A percentile compares a stretch with the other conserved stretches of the same genome.
These are phyloP conservation scores for Trinorchestia longiramus DNA, from an alignment of 1,140 invertebrate species.

Conservation along the genomic window DNA sequence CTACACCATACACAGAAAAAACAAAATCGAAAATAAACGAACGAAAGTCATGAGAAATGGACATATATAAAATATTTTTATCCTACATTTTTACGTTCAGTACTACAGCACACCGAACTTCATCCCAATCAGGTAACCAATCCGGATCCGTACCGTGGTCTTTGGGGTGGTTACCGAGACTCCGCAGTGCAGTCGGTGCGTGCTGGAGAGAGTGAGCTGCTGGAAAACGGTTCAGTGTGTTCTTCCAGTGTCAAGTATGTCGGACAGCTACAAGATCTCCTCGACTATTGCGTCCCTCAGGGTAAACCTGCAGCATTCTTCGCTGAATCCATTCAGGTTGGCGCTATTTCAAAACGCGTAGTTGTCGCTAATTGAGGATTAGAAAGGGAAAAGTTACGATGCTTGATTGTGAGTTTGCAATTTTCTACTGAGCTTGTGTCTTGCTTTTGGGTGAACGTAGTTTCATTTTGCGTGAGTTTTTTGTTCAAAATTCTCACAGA, in stretches of 20 bases:
- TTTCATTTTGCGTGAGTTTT: not conserved
- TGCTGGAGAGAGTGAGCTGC: constrained; percentile 77
- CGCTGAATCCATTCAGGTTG: constrained; percentile 92
- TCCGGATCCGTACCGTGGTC: constrained; percentile 89
- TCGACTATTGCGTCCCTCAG: constrained; percentile 82
- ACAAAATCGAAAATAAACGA: too few species aligned
- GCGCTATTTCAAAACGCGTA: not conserved
- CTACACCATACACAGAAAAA: too few species aligned
- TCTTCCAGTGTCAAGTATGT: constrained; percentile 83
- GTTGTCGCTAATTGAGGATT: not conserved
- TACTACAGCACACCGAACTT: not conserved
- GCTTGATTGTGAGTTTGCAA: not conserved
- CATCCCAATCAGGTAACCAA: constrained; percentile 79
- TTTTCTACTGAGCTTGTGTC: not conserved
- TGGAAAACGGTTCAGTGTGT: constrained; percentile 73
- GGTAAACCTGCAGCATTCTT: constrained; percentile 88
- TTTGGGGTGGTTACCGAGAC: constrained; percentile 91
- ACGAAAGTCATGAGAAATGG: too few species aligned
- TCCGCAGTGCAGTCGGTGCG: constrained; percentile 83
- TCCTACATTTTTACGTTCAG: not conserved
- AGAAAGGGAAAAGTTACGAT: not conserved
- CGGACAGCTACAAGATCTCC: constrained; percentile 82
- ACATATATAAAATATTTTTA: not conserved
- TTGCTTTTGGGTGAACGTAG: too few species aligned
- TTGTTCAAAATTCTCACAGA: not conserved